These are phyloP conservation scores for Gibbula magus DNA, from an alignment of 2,888 invertebrate genomes.

Conservation along the genomic window DNA sequence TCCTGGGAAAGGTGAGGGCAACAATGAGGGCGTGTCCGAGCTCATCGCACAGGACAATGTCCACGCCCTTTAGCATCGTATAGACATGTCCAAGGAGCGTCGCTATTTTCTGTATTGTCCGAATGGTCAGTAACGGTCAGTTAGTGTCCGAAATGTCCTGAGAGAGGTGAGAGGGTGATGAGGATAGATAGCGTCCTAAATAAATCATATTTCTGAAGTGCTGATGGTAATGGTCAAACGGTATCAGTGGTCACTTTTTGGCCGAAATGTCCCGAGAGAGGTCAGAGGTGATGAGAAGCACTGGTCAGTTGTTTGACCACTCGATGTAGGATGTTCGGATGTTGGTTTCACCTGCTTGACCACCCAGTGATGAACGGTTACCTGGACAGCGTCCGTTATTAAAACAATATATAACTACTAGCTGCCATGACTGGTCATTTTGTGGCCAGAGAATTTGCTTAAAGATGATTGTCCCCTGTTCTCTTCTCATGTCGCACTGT, in stretches of 20 bases:
- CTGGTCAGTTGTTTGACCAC: not conserved
- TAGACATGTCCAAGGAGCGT: conserved; percentile 12
- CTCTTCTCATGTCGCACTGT: too few species aligned
- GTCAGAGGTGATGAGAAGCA: not conserved
- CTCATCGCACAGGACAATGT: too few species aligned
- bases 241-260: conserved; percentile 1
- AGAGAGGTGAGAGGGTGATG: conserved; percentile 2
- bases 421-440: too few species aligned
- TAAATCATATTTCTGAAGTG: not conserved
- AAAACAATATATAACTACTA: not conserved
- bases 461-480: too few species aligned
- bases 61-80: not conserved
- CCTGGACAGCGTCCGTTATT: not conserved
- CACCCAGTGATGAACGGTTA: not conserved
- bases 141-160: not conserved
- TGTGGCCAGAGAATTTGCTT: too few species aligned
- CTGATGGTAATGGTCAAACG: not conserved
- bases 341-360: not conserved
- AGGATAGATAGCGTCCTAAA: not conserved
- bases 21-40: not conserved
- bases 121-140: conserved; percentile 1
- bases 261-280: not conserved
- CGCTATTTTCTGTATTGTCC: not conserved
- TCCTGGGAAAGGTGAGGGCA: conserved; percentile 17
- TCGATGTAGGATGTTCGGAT: too few species aligned